Conservation (phyloP, 2,113 vertebrate species). For the Oreotrochilus melanogaster region DNA sequence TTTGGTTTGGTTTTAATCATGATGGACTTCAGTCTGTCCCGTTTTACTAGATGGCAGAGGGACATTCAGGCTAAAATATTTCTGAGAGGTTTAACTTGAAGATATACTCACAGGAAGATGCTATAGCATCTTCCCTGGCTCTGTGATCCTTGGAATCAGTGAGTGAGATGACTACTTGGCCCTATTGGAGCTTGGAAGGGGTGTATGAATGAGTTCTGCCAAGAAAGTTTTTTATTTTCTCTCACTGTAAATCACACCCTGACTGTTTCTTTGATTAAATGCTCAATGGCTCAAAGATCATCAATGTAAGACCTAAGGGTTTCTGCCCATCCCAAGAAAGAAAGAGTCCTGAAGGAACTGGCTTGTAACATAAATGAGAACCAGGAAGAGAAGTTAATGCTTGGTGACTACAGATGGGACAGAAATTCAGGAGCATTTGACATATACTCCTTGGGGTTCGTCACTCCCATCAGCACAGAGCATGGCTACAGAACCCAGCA, state of each 20-base stretch:
- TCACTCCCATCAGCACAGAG: neutral
- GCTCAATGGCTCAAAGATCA: neutral
- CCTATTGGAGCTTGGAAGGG: neutral
- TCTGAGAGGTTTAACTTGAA: neutral
- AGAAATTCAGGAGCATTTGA: neutral
- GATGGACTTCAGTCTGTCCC: neutral
- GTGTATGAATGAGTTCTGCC: neutral
- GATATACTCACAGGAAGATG: too few relatives aligned
- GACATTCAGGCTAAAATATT: neutral
- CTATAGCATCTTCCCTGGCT: neutral
- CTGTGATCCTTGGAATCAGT: accelerated
- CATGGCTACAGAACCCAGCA: neutral
- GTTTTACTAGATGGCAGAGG: too few relatives aligned
- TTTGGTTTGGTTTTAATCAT: neutral
- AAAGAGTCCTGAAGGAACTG: neutral
- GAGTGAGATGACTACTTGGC: neutral
- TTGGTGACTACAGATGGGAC: neutral
- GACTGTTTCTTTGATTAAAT: neutral
- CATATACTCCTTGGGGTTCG: neutral
- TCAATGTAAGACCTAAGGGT: neutral
- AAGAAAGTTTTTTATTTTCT: neutral
- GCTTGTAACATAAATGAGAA: accelerated
- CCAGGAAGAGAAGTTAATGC: neutral
- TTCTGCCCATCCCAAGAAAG: neutral
- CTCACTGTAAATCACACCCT: neutral